Evolutionary conservation across 2,797 vertebrate species (phyloP).

Genomic region (Setipinna tenuifilis): DNA sequence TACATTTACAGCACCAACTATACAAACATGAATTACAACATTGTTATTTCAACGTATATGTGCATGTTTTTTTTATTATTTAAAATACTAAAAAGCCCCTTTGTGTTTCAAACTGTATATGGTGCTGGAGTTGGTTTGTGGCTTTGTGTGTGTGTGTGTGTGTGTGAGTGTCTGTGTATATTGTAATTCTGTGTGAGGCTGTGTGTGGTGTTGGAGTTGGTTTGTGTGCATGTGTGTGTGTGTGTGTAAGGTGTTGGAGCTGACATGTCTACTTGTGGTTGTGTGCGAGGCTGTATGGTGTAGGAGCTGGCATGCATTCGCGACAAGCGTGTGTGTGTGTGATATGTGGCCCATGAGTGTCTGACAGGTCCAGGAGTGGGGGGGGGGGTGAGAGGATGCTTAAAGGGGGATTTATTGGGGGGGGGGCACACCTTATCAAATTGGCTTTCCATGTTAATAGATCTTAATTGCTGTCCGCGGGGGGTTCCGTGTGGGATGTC

Average conservation of each 20-base stretch:
- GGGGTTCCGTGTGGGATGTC: conserved; percentile 63
- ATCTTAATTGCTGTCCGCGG: conserved; percentile 81
- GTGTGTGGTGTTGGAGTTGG: not conserved
- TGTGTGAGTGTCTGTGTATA: not conserved
- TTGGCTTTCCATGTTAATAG: conserved; percentile 86
- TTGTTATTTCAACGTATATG: not conserved
- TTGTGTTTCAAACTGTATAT: not conserved
- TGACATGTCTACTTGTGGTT: not conserved
- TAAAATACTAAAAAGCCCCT: not conserved
- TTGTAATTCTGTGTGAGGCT: not conserved
- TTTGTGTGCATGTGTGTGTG: not conserved
- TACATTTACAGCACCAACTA: not conserved
- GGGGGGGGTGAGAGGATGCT: conserved; percentile 73
- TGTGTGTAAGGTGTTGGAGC: not conserved
- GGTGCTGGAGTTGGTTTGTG: not conserved
- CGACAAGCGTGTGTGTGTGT: too few species aligned
- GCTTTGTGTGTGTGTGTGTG: not conserved
- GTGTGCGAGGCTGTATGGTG: too few species aligned
- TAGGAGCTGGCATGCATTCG: too few species aligned
- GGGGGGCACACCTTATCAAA: conserved; percentile 81
- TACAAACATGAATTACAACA: not conserved
- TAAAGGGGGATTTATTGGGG: conserved; percentile 78
- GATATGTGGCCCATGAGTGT: conserved; percentile 79
- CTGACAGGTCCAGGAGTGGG: conserved; percentile 71
- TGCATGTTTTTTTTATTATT: not conserved